These are phyloP conservation scores for Hemaris fuciformis DNA, from an alignment of 2,888 invertebrate species.

Conservation along the genomic window DNA sequence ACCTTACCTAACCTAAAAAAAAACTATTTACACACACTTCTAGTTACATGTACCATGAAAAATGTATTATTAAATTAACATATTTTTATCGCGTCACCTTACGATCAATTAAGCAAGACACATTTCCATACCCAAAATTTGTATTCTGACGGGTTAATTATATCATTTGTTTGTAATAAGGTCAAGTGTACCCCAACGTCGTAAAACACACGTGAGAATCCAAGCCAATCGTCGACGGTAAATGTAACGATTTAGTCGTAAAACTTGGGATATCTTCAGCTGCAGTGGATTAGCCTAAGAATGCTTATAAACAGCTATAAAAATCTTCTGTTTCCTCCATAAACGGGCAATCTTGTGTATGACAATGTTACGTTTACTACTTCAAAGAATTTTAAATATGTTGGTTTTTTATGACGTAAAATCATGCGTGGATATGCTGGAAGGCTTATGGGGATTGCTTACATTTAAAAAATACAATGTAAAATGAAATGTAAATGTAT, in stretches of 20 bases:
- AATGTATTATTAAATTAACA: slow-evolving; percentile 11
- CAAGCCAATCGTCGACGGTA: background rate
- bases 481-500: no score
- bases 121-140: background rate
- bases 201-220: background rate
- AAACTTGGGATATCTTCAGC: background rate
- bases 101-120: slow-evolving; percentile 26
- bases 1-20: no score
- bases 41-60: background rate
- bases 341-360: background rate
- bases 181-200: background rate
- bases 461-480: no score
- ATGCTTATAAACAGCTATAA: background rate
- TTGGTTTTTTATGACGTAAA: no score
- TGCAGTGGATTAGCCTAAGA: background rate
- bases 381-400: background rate
- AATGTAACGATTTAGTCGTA: slow-evolving; percentile 1
- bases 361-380: background rate
- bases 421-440: no score
- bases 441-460: no score
- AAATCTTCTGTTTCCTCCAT: background rate
- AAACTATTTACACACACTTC: background rate
- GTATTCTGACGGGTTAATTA: slow-evolving; percentile 12
- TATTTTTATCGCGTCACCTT: slow-evolving; percentile 16
- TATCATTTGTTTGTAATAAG: slow-evolving; percentile 7